These are phyloP conservation scores for Chanos chanos DNA, from an alignment of 2,797 vertebrate species.

Conservation along the genomic window DNA sequence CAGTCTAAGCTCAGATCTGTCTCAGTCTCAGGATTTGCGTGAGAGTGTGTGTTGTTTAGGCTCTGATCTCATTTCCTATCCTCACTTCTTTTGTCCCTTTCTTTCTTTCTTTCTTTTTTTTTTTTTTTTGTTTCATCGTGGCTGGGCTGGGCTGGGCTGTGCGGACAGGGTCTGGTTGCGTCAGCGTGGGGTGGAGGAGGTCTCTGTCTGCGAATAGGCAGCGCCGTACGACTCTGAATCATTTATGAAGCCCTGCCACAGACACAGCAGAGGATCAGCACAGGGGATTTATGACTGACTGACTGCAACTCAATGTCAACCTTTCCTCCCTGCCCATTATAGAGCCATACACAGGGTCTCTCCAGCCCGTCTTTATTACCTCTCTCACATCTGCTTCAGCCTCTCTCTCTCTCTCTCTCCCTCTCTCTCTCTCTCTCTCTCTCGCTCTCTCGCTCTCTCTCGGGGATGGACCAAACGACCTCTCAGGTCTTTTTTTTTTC, in stretches of 20 bases:
- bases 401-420: conserved; percentile 19
- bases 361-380: conserved; percentile 40
- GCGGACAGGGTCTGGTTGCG: not conserved
- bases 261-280: conserved; percentile 61
- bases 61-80: too few species aligned
- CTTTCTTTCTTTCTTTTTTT: too few species aligned
- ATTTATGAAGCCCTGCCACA: conserved; percentile 56
- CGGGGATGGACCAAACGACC: too few species aligned
- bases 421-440: conserved; percentile 11
- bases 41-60: too few species aligned
- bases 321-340: conserved; percentile 37
- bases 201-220: conserved; percentile 75
- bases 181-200: conserved; percentile 59
- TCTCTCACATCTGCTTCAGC: conserved; percentile 33
- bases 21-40: too few species aligned
- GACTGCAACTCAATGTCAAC: conserved; percentile 40
- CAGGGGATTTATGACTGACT: conserved; percentile 66
- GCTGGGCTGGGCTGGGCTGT: not conserved
- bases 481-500: too few species aligned
- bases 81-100: too few species aligned
- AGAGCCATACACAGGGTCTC: conserved; percentile 39
- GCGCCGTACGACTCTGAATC: conserved; percentile 63
- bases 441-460: not conserved
- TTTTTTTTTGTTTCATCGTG: too few species aligned
- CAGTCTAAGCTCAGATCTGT: too few species aligned